phyloP scores from a whole-genome alignment of 2,113 vertebrate genomes.

The Microtus montanus region DNA sequence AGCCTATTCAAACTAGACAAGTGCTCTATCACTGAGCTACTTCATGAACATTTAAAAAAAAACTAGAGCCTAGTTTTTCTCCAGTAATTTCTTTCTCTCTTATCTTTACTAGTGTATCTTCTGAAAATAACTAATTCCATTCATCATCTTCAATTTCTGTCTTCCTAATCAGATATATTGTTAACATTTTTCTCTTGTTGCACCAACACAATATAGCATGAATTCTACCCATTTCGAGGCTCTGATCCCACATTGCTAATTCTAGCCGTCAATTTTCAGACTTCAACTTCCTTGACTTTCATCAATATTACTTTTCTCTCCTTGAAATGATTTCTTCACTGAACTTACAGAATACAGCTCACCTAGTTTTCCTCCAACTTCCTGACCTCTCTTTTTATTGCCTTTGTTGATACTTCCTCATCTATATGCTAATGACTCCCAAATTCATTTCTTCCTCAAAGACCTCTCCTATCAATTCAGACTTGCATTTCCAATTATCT shows the following conservation, averaged over 20 bases:
- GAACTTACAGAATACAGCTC: neutral
- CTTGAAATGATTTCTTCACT: neutral
- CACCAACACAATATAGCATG: neutral
- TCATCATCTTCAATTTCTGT: neutral
- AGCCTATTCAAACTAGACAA: neutral
- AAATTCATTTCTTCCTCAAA: constrained; percentile 67
- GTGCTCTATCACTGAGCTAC: neutral
- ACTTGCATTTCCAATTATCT: constrained; percentile 67
- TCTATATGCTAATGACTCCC: constrained; percentile 76
- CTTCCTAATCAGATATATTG: neutral
- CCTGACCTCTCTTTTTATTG: constrained; percentile 47
- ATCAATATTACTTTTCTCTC: neutral
- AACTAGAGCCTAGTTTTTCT: neutral
- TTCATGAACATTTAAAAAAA: neutral
- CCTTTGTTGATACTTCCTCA: constrained; percentile 63
- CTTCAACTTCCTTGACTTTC: neutral
- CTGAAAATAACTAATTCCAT: neutral
- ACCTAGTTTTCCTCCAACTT: constrained; percentile 18
- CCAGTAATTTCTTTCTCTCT: neutral
- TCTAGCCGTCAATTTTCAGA: neutral
- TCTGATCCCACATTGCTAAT: neutral
- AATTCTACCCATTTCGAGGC: neutral
- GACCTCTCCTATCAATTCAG: constrained; percentile 61
- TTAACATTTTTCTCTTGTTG: neutral
- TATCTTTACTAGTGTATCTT: neutral